Evolutionary conservation across 2,888 invertebrate genomes (phyloP), one percentile per base, ranked within the genome.

Genomic region (Drosophila picticornis): DNA sequence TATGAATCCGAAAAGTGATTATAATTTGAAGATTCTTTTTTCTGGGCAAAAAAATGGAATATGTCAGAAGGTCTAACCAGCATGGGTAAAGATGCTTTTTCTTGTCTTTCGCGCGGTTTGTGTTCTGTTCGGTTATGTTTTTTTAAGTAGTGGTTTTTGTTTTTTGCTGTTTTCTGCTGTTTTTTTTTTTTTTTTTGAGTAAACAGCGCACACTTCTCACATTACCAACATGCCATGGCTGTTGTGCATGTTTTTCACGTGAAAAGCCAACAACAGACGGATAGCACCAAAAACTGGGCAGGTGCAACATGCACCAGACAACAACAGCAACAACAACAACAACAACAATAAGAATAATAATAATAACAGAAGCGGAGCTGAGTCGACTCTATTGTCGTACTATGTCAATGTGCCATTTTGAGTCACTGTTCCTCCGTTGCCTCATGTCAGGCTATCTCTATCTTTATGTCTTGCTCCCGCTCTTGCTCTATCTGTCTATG

Each of bases 281-380:
- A n/a, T n/a, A 51, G 56, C 48, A 64, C 53, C 63, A 46, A 53
- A 43, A 66, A 63, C 60, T 71, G 76, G 79, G 84, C 88, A 89
- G 88, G 88, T 89, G 88, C 90, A 89, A 81, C 89, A 85, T 81
- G 83, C 77, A 77, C 63, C 61, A 58, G 61, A 52, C 31, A 71
- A 70, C 62, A 58, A 60, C 43, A 43, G n/a, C 43, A 43, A 43
- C 2, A 46, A 46, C 32, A 72, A 68, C 61, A 57, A 59, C 13
- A 46, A 46, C 19, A 50, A 51, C 3, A 31, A 51, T 16, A 57
- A 59, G 6, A 46, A 46, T 10, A 50, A 51, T 1, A 31, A 51
- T 16, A n/a, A 43, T n/a, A 16, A 25, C 56, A 56, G 38, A 38
- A 56, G 56, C 56, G 31, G 13, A 27, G 22, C 29, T 16, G 19